Evolutionary conservation across 2,888 invertebrate species (phyloP), one percentile per base, ranked within the genome.

Genomic region (Oligia strigilis): DNA sequence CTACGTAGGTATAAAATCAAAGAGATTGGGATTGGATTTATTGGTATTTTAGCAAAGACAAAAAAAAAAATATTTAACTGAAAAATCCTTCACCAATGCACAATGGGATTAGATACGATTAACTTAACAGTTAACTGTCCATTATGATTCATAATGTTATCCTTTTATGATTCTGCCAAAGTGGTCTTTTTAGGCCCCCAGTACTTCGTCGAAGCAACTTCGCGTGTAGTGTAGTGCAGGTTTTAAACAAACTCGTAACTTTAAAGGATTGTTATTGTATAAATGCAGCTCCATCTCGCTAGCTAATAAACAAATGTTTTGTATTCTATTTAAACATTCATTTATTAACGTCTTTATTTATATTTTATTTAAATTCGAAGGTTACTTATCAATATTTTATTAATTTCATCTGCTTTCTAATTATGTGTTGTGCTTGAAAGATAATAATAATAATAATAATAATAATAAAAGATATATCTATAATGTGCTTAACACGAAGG

Each of bases 221-320:
- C 58, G 23, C 11, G 58, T 11, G n/a, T n/a, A 58, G 58, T n/a
- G 58, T n/a, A 58, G 23, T 58, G 58, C 23, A 58, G 58, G 23
- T 11, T 23, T 23, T n/a, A n/a, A 58, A 43, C 4, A 60, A n/a
- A 23, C 1, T n/a, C 52, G 1, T 52, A 36, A 60, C 2, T 40
- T 46, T 9, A 55, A 55, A 46, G 46, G 23, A 46, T 85, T 73
- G 29, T n/a, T 40, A 65, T 58, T 65, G 14, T n/a, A n/a, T 43
- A 43, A 40, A 40, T 11, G 81, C 77, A 75, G 87, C 85, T 85
- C 85, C 87, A 72, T 29, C 9, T 81, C 85, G 85, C 85, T 85
- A 84, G 65, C 77, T 75, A 40, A 43, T 14, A 76, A 77, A 74
- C 2, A 43, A 52, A 67, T 65, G 70, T 58, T 79, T 78, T 87